A percentile compares a stretch with the other conserved stretches of the same genome.
phyloP scores from a whole-genome alignment of 2,888 invertebrate species.

The Chesias legatella region DNA sequence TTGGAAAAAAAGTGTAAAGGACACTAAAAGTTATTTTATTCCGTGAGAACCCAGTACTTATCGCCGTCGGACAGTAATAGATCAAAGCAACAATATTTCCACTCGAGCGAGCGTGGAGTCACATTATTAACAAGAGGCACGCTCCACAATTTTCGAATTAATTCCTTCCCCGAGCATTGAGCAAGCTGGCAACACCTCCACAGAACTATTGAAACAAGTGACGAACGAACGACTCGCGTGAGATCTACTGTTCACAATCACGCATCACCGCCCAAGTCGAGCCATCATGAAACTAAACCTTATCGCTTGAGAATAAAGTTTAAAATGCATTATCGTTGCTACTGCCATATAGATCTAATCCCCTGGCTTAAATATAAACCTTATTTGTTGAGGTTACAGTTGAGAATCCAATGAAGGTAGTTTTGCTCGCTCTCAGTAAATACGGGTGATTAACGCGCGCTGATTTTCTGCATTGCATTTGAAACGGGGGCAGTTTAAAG shows the following conservation, averaged over 20 bases:
- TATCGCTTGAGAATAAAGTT: neutral
- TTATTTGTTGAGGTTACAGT: too few relatives aligned
- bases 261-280: conserved; percentile 4
- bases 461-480: neutral
- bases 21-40: too few relatives aligned
- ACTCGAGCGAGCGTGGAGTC: conserved; percentile 9
- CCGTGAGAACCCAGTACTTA: too few relatives aligned
- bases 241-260: conserved; percentile 8
- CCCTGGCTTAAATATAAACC: too few relatives aligned
- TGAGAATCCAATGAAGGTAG: too few relatives aligned
- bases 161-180: conserved; percentile 1
- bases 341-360: too few relatives aligned
- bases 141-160: conserved; percentile 18
- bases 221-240: conserved; percentile 19
- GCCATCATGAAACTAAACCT: neutral
- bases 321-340: neutral
- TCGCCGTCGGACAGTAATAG: neutral
- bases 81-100: conserved; percentile 11
- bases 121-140: conserved; percentile 11
- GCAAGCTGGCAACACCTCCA: conserved; percentile 22
- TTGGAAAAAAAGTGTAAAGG: too few relatives aligned
- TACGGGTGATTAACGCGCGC: conserved; percentile 1
- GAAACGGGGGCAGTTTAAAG: too few relatives aligned
- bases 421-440: neutral
- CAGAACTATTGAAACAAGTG: conserved; percentile 22